Conservation (phyloP, 35 echinoderm and acorn worm genomes). For the Heliocidaris tuberculata region DNA sequence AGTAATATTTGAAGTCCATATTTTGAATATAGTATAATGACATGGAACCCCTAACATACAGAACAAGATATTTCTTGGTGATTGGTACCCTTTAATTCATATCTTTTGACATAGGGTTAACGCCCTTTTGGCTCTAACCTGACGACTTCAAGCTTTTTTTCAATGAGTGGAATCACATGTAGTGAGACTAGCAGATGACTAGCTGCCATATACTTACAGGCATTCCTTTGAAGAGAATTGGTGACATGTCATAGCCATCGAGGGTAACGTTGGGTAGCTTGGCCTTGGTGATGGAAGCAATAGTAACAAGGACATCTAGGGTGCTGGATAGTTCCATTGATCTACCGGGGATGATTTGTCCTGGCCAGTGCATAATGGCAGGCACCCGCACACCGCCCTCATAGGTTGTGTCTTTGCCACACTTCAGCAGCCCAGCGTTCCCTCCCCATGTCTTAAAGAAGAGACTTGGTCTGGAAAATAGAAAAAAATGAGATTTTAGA, state of each 20-base stretch:
- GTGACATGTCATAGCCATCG: constrained; percentile 24
- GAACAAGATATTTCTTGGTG: too few relatives aligned
- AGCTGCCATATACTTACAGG: neutral
- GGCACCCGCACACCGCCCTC: constrained; percentile 43
- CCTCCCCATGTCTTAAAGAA: constrained; percentile 1
- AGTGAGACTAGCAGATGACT: too few relatives aligned
- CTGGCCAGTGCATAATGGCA: constrained; percentile 45
- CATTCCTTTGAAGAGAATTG: constrained; percentile 32
- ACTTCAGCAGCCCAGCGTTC: constrained; percentile 42
- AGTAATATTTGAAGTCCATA: too few relatives aligned
- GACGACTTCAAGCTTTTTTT: too few relatives aligned
- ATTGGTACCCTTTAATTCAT: too few relatives aligned
- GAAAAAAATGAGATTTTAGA: too few relatives aligned
- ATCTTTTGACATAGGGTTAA: too few relatives aligned
- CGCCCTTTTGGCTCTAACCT: too few relatives aligned
- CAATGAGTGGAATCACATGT: too few relatives aligned
- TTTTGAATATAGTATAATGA: too few relatives aligned
- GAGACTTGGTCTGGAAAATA: constrained; percentile 36
- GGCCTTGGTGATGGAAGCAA: constrained; percentile 30
- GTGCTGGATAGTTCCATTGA: constrained; percentile 35
- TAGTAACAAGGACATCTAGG: constrained; percentile 34
- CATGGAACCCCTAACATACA: too few relatives aligned
- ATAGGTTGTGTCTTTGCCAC: constrained; percentile 47
- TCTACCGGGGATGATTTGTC: constrained; percentile 21
- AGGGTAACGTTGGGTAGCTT: constrained; percentile 7